A percentile compares a stretch with the other conserved stretches of the same genome.
Evolutionary conservation across 35 echinoderm and acorn worm genomes (phyloP).

Genomic region (Nesometra sesokonis): DNA sequence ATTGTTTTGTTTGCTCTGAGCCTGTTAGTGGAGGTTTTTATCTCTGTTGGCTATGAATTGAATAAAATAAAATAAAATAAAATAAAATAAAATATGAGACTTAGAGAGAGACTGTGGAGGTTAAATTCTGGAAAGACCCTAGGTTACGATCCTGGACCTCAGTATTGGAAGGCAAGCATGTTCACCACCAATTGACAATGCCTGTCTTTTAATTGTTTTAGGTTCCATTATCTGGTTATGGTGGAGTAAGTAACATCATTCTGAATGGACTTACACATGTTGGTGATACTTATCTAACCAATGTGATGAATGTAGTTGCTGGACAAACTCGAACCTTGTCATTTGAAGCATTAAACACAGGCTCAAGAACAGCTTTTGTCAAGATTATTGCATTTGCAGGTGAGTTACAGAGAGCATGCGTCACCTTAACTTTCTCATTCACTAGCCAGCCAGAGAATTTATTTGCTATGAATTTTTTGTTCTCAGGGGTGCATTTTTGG

Average conservation of each 20-base stretch:
- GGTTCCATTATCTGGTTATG: constrained; percentile 90
- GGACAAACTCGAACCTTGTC: constrained; percentile 14
- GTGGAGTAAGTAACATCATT: constrained; percentile 58
- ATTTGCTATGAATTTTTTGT: too few relatives aligned
- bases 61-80: too few relatives aligned
- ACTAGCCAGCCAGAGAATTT: too few relatives aligned
- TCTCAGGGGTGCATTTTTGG: too few relatives aligned
- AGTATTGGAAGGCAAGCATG: too few relatives aligned
- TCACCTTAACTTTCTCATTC: too few relatives aligned
- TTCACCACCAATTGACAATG: neutral
- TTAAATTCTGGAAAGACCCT: neutral
- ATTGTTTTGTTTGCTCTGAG: too few relatives aligned
- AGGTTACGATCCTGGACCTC: too few relatives aligned
- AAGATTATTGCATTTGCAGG: constrained; percentile 70
- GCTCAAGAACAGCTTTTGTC: constrained; percentile 85
- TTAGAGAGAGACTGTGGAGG: neutral
- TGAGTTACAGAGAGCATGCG: constrained; percentile 40
- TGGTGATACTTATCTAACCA: constrained; percentile 42
- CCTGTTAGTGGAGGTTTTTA: too few relatives aligned
- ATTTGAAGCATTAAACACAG: constrained; percentile 59
- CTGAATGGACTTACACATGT: constrained; percentile 36
- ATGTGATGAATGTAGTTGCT: constrained; percentile 33
- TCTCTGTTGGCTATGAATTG: too few relatives aligned
- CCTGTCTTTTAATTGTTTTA: neutral
- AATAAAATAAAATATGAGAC: too few relatives aligned